Conservation (phyloP, 2,113 vertebrate species). For the Gorilla gorilla region DNA sequence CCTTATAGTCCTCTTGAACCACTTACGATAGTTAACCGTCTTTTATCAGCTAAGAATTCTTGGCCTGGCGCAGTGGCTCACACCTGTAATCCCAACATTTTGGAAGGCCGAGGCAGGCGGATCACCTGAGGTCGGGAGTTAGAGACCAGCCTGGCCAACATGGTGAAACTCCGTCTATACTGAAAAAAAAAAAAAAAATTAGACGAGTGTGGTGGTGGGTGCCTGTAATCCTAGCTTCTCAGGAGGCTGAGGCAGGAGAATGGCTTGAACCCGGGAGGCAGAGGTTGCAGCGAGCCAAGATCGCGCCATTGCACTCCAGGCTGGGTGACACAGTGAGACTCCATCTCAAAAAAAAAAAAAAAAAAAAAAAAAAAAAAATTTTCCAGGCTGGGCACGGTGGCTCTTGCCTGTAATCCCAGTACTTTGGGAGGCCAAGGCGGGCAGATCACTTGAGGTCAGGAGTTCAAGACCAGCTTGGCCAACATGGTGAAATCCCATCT, state of each 20-base stretch:
- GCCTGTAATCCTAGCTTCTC: neutral
- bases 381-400: too few relatives aligned
- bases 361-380: too few relatives aligned
- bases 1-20: neutral
- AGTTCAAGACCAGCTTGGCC: too few relatives aligned
- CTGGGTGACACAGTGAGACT: too few relatives aligned
- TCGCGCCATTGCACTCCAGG: too few relatives aligned
- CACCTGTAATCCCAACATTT: neutral
- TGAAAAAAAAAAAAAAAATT: neutral
- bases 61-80: neutral
- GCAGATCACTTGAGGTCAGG: too few relatives aligned
- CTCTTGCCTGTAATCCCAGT: too few relatives aligned
- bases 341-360: too few relatives aligned
- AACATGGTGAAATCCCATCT: too few relatives aligned
- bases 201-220: neutral
- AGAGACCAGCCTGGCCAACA: neutral
- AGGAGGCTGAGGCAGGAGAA: neutral
- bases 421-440: too few relatives aligned
- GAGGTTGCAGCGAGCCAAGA: too few relatives aligned
- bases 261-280: neutral
- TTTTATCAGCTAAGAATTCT: neutral
- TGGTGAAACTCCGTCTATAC: neutral
- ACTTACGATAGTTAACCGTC: neutral
- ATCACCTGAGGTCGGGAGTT: neutral
- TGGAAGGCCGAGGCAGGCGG: neutral